A percentile compares a stretch with the other conserved stretches of the same genome.
phyloP scores from a whole-genome alignment of 2,888 invertebrate species.

The Copidosoma aretas region DNA sequence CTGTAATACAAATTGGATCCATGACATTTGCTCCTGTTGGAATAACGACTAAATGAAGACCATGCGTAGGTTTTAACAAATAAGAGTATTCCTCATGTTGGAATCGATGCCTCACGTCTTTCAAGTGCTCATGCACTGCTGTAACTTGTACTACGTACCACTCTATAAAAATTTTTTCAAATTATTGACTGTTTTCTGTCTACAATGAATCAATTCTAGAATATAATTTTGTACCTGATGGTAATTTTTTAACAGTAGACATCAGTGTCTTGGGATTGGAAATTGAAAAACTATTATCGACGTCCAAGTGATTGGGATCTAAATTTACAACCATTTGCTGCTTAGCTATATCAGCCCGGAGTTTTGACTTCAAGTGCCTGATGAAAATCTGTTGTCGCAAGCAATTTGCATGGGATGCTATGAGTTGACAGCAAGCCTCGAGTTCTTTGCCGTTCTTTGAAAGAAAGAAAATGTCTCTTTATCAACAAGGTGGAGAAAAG shows the following conservation, averaged over 20 bases:
- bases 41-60: constrained; percentile 53
- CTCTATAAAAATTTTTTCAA: constrained; percentile 44
- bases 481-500: no score
- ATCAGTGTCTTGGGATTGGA: constrained; percentile 42
- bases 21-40: constrained; percentile 52
- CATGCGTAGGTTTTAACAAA: constrained; percentile 46
- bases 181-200: no score
- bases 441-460: constrained; percentile 48
- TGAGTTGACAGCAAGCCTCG: constrained; percentile 52
- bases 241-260: constrained; percentile 50
- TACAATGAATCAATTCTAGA: background rate
- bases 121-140: constrained; percentile 47
- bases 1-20: constrained; percentile 54
- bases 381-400: constrained; percentile 54
- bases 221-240: constrained; percentile 48
- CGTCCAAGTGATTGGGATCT: constrained; percentile 43
- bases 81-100: constrained; percentile 33
- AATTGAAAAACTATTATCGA: constrained; percentile 26
- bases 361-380: constrained; percentile 50
- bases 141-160: constrained; percentile 59
- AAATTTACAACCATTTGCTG: constrained; percentile 46
- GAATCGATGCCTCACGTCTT: constrained; percentile 30
- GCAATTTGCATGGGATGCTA: constrained; percentile 55
- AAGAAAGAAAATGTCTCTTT: background rate
- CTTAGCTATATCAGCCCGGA: constrained; percentile 42